A percentile compares a stretch with the other conserved stretches of the same genome.
These are phyloP conservation scores for Cosmia trapezina DNA, from an alignment of 2,888 invertebrate species.

Conservation along the genomic window DNA sequence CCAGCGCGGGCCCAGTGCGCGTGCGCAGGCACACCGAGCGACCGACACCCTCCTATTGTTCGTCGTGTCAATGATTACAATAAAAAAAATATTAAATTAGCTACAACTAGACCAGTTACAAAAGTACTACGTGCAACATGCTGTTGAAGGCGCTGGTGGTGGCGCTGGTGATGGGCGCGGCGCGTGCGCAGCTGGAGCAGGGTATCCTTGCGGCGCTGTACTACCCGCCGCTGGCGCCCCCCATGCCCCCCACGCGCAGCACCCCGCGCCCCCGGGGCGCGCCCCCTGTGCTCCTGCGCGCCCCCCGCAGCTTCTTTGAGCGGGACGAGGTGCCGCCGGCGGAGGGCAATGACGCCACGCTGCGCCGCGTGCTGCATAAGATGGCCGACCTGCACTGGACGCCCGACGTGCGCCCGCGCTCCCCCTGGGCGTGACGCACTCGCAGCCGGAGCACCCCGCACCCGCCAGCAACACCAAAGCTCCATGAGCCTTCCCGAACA, in stretches of 20 bases:
- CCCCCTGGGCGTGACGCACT: background rate
- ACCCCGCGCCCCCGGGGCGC: slow-evolving; percentile 10
- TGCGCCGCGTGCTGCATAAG: slow-evolving; percentile 40
- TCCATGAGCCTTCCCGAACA: background rate
- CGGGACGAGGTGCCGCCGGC: slow-evolving; percentile 37
- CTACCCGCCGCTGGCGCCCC: slow-evolving; percentile 46
- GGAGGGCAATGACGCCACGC: slow-evolving; percentile 57
- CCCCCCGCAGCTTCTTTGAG: slow-evolving; percentile 59
- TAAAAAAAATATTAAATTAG: background rate
- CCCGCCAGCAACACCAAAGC: background rate
- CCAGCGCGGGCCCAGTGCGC: background rate
- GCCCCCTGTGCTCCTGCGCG: background rate
- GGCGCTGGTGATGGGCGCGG: slow-evolving; percentile 20
- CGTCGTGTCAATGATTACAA: too few relatives aligned
- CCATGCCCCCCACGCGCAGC: background rate
- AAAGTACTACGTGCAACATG: slow-evolving; percentile 27
- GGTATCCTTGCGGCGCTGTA: slow-evolving; percentile 57
- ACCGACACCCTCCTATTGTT: background rate
- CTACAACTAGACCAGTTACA: background rate
- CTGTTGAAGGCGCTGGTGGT: slow-evolving; percentile 5
- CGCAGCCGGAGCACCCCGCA: background rate
- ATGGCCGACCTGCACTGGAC: slow-evolving; percentile 65
- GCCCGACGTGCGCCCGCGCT: slow-evolving; percentile 60
- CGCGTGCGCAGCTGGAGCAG: slow-evolving; percentile 59
- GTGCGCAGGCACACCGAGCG: background rate